Percentiles rank a stretch among this genome's conserved stretches.
These are phyloP conservation scores for Lytechinus variegatus DNA, from an alignment of 35 echinoderm and acorn worm genomes.

Conservation along the genomic window DNA sequence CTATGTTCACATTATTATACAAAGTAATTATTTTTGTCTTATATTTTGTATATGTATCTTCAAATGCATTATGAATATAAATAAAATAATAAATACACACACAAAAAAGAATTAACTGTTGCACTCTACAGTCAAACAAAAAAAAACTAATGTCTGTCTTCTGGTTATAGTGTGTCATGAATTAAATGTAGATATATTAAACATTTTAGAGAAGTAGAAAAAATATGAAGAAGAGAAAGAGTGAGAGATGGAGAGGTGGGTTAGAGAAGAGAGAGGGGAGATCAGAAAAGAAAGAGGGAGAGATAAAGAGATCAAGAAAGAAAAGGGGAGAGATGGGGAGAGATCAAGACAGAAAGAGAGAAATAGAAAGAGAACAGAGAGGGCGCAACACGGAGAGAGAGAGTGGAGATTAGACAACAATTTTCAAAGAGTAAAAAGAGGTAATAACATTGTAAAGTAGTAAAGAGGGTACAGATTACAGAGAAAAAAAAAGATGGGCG, in stretches of 20 bases:
- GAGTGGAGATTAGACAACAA: background rate
- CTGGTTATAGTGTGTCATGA: background rate
- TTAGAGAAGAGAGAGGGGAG: background rate
- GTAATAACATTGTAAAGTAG: background rate
- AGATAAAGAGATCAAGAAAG: background rate
- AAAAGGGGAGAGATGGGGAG: background rate
- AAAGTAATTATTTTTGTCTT: slow-evolving; percentile 46
- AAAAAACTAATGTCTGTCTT: background rate
- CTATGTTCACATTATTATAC: slow-evolving; percentile 10
- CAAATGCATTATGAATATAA: slow-evolving; percentile 44
- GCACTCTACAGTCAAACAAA: slow-evolving; percentile 31
- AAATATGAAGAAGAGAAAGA: too few species aligned
- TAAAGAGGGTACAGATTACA: background rate
- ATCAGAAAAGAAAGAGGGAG: background rate
- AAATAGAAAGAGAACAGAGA: background rate
- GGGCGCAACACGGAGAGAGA: background rate
- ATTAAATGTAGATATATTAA: too few species aligned
- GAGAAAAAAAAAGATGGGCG: background rate
- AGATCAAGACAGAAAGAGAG: background rate
- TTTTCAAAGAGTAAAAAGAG: background rate
- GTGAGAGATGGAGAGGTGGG: background rate
- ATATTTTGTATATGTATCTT: slow-evolving; percentile 45
- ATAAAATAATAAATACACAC: slow-evolving; percentile 32
- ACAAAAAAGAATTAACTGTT: background rate
- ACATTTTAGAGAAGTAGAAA: too few species aligned